Base-by-base conservation (phyloP, 1,140 invertebrate genomes). In the Temnothorax curvispinosus region DNA sequence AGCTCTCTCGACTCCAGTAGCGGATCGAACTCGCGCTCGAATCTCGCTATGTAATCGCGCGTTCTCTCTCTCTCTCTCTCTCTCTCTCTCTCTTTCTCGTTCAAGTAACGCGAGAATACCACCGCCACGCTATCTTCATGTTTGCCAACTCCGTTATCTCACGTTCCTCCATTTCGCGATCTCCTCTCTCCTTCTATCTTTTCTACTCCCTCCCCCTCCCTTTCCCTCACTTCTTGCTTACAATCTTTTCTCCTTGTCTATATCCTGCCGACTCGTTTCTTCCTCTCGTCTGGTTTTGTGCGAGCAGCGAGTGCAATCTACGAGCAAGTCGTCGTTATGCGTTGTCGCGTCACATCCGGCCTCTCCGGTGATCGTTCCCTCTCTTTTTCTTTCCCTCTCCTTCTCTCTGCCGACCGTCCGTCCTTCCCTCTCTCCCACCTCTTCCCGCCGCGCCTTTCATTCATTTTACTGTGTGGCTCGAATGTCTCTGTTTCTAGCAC, bases 121-220 rank as follows among this genome's bases (percentile, higher is more conserved):
- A 90, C 88, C 88, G 90, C 86, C 27, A 82, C 80, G 90, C 92
- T 95, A 95, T 95, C 94, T 94, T 90, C 82, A 50, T 95, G 93
- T 95, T 95, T 95, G 93, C 94, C 93, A 94, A 94, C 93, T 93
- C 94, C 92, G 94, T 94, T 95, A 95, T 95, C 95, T 92, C 89
- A 85, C 87, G 85, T 90, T 90, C 89, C 92, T 90, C 86, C 87
- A 77, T 88, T 90, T 90, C 81, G 58, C 81, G 58, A 90, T 90
- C 80, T 81, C 44, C 74, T 88, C 74, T 91, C 85, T 86, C 84
- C 60, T 85, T 67, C 72, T 84, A 58, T 71, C 74, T 85, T 86
- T 74, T 41, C 80, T 60, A 77, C 81, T 65, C 74, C 86, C 80
- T 85, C 62, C 72, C 74, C 77, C 67, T 64, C 27, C 35, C 89